phyloP scores from a whole-genome alignment of 2,888 invertebrate species.

The Brenthis hecate region DNA sequence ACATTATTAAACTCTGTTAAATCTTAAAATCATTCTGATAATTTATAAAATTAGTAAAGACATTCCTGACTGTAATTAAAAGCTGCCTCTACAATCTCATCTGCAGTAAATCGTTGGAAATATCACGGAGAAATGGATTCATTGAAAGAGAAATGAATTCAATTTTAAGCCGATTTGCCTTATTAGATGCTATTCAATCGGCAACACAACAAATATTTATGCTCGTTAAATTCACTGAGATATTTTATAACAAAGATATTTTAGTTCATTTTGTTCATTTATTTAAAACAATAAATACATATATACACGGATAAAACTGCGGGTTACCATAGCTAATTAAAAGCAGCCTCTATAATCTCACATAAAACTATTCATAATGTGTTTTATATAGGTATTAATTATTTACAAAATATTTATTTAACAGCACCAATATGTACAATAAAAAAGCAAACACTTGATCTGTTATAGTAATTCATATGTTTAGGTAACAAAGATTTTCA shows the following conservation, averaged over 20 bases:
- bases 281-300: neutral
- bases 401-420: too few species aligned
- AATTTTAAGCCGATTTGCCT: constrained; percentile 31
- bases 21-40: constrained; percentile 13
- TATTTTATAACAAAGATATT: constrained; percentile 5
- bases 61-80: constrained; percentile 28
- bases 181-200: constrained; percentile 26
- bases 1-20: neutral
- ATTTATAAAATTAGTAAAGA: constrained; percentile 18
- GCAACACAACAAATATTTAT: constrained; percentile 42
- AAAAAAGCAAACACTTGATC: too few species aligned
- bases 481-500: too few species aligned
- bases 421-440: too few species aligned
- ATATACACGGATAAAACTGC: neutral
- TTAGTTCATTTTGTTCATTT: constrained; percentile 4
- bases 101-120: constrained; percentile 35
- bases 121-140: constrained; percentile 32
- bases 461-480: too few species aligned
- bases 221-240: neutral
- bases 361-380: too few species aligned
- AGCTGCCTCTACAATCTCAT: constrained; percentile 27
- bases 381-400: too few species aligned
- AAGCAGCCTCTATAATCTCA: too few species aligned
- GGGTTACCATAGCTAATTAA: too few species aligned
- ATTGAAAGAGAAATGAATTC: constrained; percentile 33